Base-by-base conservation (phyloP, 2,113 vertebrate genomes). In the Paralichthys olivaceus region DNA sequence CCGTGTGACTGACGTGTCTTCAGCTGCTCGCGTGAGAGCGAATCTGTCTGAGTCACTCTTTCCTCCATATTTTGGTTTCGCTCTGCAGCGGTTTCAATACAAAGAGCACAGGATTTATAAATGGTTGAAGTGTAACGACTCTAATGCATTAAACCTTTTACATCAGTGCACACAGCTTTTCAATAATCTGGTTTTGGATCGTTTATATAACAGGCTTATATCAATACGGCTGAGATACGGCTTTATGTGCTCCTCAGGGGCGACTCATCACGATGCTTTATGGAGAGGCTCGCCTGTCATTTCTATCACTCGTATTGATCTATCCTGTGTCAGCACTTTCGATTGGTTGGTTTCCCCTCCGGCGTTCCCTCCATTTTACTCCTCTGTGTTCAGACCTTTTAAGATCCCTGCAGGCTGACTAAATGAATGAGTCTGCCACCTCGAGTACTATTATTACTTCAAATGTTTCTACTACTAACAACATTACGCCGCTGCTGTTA, bases 161-260 rank as follows among this genome's bases (percentile, higher is more conserved):
- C 84, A 78, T 79, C 64, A 80, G 54, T 32, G 67, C 34, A n/a
- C 34, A 19, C 22, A 17, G 29, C 37, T 58, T 74, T 49, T 77
- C 49, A 64, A 25, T 47, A 72, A 81, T 69, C 56, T 47, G 29
- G n/a, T 54, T 70, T 55, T 22, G 20, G 53, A 70, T 63, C 34
- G 45, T 69, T 80, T 47, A 13, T 40, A 40, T 11, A 40, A 13
- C 37, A 40, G 37, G 37, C 37, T 40, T 11, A 40, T 40, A 66
- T 65, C 43, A 47, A 71, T 80, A 32, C 5, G 23, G 60, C 47
- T 73, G 29, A 37, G 11, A 56, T 75, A 51, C 54, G 28, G 68
- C 23, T 70, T 76, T 74, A 78, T 76, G 37, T 64, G 0, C 19
- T 43, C 56, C 79, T 74, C 4, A 22, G 69, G 65, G 80, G 61